Percentiles rank a stretch among this genome's conserved stretches.
Conservation (phyloP, 2,113 vertebrate species). For the Clarias gariepinus region DNA sequence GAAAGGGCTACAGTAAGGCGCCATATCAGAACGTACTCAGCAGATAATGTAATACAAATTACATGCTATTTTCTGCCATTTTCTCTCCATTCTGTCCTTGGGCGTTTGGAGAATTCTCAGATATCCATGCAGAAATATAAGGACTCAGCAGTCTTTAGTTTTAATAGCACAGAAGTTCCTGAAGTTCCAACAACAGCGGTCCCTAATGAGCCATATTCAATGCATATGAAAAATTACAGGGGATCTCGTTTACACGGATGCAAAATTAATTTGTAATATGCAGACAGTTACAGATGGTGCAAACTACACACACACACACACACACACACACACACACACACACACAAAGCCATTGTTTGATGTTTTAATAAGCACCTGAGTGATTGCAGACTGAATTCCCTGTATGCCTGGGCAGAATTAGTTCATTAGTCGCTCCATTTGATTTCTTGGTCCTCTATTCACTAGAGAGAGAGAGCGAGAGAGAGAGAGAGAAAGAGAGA, state of each 20-base stretch:
- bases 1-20: background rate
- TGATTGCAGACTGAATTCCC: constrained; percentile 47
- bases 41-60: constrained; percentile 21
- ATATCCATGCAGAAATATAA: constrained; percentile 8
- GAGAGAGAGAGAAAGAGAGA: background rate
- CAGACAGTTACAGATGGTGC: constrained; percentile 9
- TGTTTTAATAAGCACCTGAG: constrained; percentile 48
- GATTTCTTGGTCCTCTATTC: constrained; percentile 29
- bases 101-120: background rate
- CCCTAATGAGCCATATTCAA: constrained; percentile 15
- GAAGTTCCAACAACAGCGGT: constrained; percentile 10
- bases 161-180: background rate
- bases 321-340: constrained; percentile 17
- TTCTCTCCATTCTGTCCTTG: background rate
- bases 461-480: constrained; percentile 25
- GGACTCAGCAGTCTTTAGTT: background rate
- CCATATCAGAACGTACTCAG: background rate
- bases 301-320: background rate
- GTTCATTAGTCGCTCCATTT: constrained; percentile 49
- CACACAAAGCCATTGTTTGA: constrained; percentile 24
- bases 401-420: constrained; percentile 41
- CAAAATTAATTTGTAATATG: constrained; percentile 44
- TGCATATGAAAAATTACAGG: constrained; percentile 27
- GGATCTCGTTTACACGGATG: constrained; percentile 29
- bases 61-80: constrained; percentile 16